phyloP scores from a whole-genome alignment of 2,113 vertebrate genomes.

The Sakesphorus luctuosus region DNA sequence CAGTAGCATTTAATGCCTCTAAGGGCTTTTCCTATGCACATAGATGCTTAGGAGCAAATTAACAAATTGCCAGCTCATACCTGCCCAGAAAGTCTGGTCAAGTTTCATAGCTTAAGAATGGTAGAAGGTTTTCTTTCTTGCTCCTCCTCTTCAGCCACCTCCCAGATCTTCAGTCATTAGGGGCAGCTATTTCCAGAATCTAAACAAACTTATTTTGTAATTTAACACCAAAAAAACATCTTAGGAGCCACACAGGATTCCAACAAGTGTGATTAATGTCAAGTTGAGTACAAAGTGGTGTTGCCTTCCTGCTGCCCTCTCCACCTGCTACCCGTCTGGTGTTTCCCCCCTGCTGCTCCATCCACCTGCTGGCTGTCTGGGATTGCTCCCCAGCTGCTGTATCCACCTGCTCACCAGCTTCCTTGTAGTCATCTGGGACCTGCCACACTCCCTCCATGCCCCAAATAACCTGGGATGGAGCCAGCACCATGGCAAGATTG shows the following conservation, averaged over 20 bases:
- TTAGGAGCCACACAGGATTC: background rate
- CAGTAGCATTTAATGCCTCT: background rate
- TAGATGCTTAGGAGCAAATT: background rate
- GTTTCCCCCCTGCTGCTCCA: conserved; percentile 18
- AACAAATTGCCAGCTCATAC: background rate
- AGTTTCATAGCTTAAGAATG: background rate
- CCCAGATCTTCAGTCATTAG: background rate
- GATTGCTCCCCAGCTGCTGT: conserved; percentile 15
- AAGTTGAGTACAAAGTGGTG: conserved; percentile 17
- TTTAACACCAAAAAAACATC: background rate
- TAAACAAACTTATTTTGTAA: background rate
- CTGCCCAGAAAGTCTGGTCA: background rate
- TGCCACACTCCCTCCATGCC: rapidly evolving
- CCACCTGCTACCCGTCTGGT: conserved; percentile 39
- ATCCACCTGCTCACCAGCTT: background rate
- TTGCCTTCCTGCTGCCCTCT: conserved; percentile 2
- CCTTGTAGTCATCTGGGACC: rapidly evolving
- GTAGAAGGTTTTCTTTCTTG: background rate
- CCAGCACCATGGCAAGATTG: rapidly evolving
- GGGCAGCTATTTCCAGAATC: background rate
- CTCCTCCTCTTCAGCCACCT: rapidly evolving
- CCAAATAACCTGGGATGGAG: rapidly evolving
- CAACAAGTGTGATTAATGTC: conserved; percentile 56
- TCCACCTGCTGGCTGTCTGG: conserved; percentile 35
- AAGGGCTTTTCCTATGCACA: background rate